Evolutionary conservation across 1,140 invertebrate species (phyloP).

Genomic region (Leptoteleia sp.): DNA sequence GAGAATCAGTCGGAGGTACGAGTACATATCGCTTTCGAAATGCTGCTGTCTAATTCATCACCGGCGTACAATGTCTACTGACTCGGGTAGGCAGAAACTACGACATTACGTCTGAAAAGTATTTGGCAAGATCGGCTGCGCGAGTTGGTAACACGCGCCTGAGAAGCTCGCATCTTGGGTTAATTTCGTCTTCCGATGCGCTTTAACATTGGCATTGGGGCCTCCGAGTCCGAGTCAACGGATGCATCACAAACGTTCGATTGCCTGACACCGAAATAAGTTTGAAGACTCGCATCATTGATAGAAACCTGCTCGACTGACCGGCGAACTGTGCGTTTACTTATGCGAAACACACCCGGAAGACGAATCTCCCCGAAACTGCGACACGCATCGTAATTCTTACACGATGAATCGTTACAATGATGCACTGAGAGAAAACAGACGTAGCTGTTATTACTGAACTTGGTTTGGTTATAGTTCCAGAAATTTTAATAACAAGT

Average conservation of each 20-base stretch:
- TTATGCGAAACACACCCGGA: too few relatives aligned
- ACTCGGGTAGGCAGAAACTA: slow-evolving; percentile 51
- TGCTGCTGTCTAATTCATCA: slow-evolving; percentile 58
- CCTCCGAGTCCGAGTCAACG: slow-evolving; percentile 50
- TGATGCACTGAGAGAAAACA: too few relatives aligned
- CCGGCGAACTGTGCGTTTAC: too few relatives aligned
- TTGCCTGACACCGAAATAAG: slow-evolving; percentile 61
- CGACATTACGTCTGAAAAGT: slow-evolving; percentile 62
- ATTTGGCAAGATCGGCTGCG: slow-evolving; percentile 68
- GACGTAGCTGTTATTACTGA: too few relatives aligned
- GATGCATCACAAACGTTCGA: slow-evolving; percentile 54
- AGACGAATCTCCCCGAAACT: too few relatives aligned
- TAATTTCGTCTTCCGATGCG: slow-evolving; percentile 69
- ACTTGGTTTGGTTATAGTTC: too few relatives aligned
- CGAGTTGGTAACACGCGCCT: slow-evolving; percentile 48
- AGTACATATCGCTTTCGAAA: slow-evolving; percentile 47
- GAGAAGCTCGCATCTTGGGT: slow-evolving; percentile 56
- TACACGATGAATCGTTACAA: too few relatives aligned
- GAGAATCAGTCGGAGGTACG: slow-evolving; percentile 19
- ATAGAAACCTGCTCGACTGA: slow-evolving; percentile 24
- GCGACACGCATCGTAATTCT: too few relatives aligned
- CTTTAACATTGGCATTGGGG: slow-evolving; percentile 72
- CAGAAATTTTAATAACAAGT: too few relatives aligned
- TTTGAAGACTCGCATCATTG: slow-evolving; percentile 37
- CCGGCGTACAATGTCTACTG: slow-evolving; percentile 53